Evolutionary conservation across 2,888 invertebrate species (phyloP).

Genomic region (Hermaeophaga mercurialis): DNA sequence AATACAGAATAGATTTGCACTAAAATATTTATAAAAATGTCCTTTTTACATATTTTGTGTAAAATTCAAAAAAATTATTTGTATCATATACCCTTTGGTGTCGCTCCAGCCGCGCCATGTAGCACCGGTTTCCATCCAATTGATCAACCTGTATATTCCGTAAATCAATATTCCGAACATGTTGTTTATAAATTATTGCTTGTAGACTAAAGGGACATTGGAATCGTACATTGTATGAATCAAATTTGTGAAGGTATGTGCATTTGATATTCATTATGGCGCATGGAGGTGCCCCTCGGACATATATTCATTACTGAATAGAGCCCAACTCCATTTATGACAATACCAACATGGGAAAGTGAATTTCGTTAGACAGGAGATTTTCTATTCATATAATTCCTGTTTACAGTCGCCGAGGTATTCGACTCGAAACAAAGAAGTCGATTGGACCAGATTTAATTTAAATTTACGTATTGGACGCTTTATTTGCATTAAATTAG

Average conservation of each 20-base stretch:
- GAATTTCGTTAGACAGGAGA: constrained; percentile 21
- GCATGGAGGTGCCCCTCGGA: constrained; percentile 22
- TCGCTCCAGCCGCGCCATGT: constrained; percentile 5
- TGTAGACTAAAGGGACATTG: constrained; percentile 28
- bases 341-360: constrained; percentile 25
- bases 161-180: constrained; percentile 33
- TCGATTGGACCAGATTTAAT: constrained; percentile 24
- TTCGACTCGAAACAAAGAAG: constrained; percentile 22
- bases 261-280: constrained; percentile 33
- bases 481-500: constrained; percentile 25
- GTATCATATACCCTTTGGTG: no score
- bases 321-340: constrained; percentile 30
- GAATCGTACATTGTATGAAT: constrained; percentile 32
- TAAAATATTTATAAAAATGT: no score
- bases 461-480: constrained; percentile 21
- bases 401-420: constrained; percentile 21
- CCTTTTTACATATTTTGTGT: no score
- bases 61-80: no score
- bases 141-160: constrained; percentile 21
- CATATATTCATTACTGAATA: constrained; percentile 31
- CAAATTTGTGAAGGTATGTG: constrained; percentile 36
- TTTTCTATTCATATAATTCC: constrained; percentile 18
- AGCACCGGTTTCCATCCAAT: constrained; percentile 10
- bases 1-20: no score
- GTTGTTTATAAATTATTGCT: constrained; percentile 32